Base-by-base conservation (phyloP, 2,888 invertebrate species). In the Atrina japonica region DNA sequence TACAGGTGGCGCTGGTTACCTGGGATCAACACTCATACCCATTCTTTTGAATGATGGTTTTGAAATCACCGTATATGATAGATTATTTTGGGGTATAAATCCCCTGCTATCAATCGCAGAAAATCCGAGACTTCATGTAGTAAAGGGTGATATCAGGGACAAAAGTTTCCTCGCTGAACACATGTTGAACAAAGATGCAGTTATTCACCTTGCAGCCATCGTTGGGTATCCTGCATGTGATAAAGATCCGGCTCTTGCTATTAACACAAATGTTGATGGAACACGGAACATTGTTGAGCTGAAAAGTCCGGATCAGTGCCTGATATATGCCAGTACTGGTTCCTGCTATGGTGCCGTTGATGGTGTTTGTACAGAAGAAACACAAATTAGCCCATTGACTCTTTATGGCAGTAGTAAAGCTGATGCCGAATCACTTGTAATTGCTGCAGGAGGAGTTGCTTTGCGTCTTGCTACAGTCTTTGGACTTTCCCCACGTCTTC, bases 151-250 rank as follows among this genome's bases (percentile, higher is more conserved):
- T 70, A 83, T 90, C 35, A 58, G 86, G 1, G 83, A 89, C 66
- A 77, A 78, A 55, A 78, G 72, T 18, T 60, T 73, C 14, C 71
- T 90, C 47, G 80, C 74, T 1, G 45, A 76, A 30, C 86, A 77
- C 0, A 74, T 90, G 77, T 63, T 67, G 0, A 81, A 80, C 9
- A 82, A 84, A 58, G 81, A 81, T n/a, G 84, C 80, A 11, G 83
- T 90, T 21, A 82, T 90, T 49, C 90, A 90, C 71, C 72, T 90
- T 68, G 90, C 90, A 1, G 90, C 90, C 35, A 85, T 90, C 45
- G 90, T 90, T 6, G 90, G 90, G 9, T 90, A 89, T 70, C 90
- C 90, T 3, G 90, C 90, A 2, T 90, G 90, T 68, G 89, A 89
- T 68, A 84, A 84, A 59, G 85, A 89, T 56, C 88, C 86, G 0